phyloP scores from a whole-genome alignment of 2,113 vertebrate genomes.

The Ctenomys sociabilis region DNA sequence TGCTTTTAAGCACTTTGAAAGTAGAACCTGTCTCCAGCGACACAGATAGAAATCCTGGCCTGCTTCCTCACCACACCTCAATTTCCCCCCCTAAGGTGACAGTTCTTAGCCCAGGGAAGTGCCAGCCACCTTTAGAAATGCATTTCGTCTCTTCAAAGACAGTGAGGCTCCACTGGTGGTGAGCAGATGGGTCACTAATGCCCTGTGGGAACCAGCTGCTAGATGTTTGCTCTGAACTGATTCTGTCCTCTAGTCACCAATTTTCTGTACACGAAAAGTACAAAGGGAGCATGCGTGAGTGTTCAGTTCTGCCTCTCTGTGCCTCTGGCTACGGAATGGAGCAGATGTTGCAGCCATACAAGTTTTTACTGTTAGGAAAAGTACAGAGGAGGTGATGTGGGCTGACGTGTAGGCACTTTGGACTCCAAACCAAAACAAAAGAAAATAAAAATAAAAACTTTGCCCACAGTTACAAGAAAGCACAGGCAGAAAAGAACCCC shows the following conservation, averaged over 20 bases:
- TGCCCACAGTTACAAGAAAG: constrained; percentile 76
- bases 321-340: constrained; percentile 75
- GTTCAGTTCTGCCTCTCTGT: constrained; percentile 73
- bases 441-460: constrained; percentile 47
- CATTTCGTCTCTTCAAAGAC: neutral
- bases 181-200: neutral
- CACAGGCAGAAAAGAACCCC: constrained; percentile 70
- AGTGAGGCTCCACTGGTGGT: rapidly evolving
- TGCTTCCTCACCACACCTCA: neutral
- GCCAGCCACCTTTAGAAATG: neutral
- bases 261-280: neutral
- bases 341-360: constrained; percentile 78
- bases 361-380: constrained; percentile 71
- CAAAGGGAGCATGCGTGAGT: constrained; percentile 1
- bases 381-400: neutral
- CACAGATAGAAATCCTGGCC: neutral
- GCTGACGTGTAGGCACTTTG: constrained; percentile 69
- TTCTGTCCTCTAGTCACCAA: neutral
- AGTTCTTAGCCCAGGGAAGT: neutral
- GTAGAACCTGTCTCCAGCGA: neutral
- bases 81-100: neutral
- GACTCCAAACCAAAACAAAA: constrained; percentile 73
- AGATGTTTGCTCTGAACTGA: neutral
- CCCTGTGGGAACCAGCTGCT: too few species aligned
- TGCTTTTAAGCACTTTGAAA: neutral